Evolutionary conservation across 2,797 vertebrate genomes (phyloP).

Genomic region (Chrosomus eos): DNA sequence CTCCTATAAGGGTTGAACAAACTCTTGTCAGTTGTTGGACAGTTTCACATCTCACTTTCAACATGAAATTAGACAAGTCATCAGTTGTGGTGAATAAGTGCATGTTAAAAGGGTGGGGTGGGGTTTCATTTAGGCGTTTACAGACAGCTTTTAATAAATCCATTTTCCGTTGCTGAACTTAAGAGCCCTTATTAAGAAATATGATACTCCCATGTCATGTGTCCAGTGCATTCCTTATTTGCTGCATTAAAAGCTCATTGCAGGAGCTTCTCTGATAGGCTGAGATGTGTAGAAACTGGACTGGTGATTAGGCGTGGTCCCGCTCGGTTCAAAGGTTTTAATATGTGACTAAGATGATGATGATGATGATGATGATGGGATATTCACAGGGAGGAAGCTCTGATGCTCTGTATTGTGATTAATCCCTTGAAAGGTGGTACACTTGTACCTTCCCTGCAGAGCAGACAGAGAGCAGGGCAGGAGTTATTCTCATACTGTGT

Average conservation of each 20-base stretch:
- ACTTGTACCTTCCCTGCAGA: conserved; percentile 41
- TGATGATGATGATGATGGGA: neutral
- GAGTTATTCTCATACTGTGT: conserved; percentile 27
- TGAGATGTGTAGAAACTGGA: neutral
- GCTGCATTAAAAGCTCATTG: conserved; percentile 47
- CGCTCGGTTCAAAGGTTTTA: neutral
- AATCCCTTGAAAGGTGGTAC: conserved; percentile 49
- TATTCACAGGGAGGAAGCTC: neutral
- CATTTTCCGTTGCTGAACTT: conserved; percentile 44
- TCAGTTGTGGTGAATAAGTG: conserved; percentile 22
- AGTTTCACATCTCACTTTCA: conserved; percentile 6
- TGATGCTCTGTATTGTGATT: conserved; percentile 36
- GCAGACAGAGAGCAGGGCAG: conserved; percentile 13
- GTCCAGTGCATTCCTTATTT: conserved; percentile 61
- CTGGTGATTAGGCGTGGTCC: neutral
- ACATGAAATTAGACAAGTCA: conserved; percentile 23
- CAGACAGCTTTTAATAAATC: conserved; percentile 57
- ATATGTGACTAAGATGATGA: conserved; percentile 18
- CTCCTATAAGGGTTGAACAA: neutral
- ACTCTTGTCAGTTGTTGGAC: neutral
- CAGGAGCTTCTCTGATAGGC: conserved; percentile 31
- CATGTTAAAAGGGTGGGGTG: neutral
- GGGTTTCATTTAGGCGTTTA: conserved; percentile 52
- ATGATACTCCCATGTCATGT: conserved; percentile 62
- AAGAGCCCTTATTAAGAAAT: conserved; percentile 44